Percentiles rank a stretch among this genome's conserved stretches.
These are phyloP conservation scores for Elysia crispata DNA, from an alignment of 2,888 invertebrate genomes.

Conservation along the genomic window DNA sequence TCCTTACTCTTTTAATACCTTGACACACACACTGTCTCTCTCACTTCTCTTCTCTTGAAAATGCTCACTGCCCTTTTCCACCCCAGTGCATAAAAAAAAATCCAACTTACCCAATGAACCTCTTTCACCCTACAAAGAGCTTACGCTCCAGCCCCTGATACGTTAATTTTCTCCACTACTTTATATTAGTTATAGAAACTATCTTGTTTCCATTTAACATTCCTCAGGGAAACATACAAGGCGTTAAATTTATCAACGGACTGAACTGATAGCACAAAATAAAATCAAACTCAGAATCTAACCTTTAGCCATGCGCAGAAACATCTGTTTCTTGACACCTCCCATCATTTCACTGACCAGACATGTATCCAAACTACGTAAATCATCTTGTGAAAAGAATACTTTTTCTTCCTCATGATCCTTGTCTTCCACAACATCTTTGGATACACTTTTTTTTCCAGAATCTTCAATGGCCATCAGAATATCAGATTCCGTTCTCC, in stretches of 20 bases:
- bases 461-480: constrained; percentile 3
- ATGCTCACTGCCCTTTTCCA: too few species aligned
- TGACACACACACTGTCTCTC: too few species aligned
- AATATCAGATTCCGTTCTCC: constrained; percentile 3
- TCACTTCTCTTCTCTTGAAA: too few species aligned
- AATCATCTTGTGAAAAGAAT: constrained; percentile 17
- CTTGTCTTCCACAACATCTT: constrained; percentile 22
- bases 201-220: too few species aligned
- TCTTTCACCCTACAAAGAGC: too few species aligned
- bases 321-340: background rate
- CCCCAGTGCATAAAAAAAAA: too few species aligned
- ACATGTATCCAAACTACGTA: constrained; percentile 17
- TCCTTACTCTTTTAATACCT: too few species aligned
- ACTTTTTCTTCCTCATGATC: background rate
- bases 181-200: too few species aligned
- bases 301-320: background rate
- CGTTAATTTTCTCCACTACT: too few species aligned
- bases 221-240: too few species aligned
- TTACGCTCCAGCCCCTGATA: too few species aligned
- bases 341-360: constrained; percentile 43
- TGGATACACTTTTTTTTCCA: background rate
- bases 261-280: background rate
- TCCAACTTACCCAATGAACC: too few species aligned
- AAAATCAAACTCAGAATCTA: background rate
- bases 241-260: background rate